phyloP scores from a whole-genome alignment of 2,113 vertebrate species.

The Muscicapa adusta region DNA sequence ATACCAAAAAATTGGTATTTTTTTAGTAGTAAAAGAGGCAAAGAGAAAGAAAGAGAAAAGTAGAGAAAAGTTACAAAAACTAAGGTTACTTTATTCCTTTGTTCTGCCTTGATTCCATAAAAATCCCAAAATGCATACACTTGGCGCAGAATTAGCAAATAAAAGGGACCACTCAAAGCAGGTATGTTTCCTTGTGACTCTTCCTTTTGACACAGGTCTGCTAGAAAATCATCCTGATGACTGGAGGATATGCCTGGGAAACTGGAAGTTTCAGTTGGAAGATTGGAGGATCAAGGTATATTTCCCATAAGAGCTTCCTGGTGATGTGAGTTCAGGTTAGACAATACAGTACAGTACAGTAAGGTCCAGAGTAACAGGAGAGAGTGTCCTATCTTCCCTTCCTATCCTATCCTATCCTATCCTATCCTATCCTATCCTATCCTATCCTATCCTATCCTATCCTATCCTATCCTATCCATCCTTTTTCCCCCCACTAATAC shows the following conservation, averaged over 20 bases:
- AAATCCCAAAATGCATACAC: rapidly evolving
- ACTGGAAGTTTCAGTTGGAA: background rate
- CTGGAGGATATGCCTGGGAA: background rate
- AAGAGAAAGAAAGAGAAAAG: background rate
- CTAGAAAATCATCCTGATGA: background rate
- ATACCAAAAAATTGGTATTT: background rate
- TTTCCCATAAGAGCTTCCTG: background rate
- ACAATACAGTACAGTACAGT: background rate
- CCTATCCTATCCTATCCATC: too few relatives aligned
- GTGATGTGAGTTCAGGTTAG: background rate
- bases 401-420: too few relatives aligned
- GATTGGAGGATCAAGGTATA: background rate
- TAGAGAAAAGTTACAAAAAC: background rate
- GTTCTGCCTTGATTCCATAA: background rate
- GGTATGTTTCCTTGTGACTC: rapidly evolving
- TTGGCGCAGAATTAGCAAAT: background rate
- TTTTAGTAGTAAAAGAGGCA: background rate
- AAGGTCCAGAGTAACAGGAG: background rate
- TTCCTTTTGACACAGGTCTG: background rate
- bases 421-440: too few relatives aligned
- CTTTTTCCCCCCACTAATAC: too few relatives aligned
- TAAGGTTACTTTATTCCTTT: background rate
- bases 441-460: too few relatives aligned
- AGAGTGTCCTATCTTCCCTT: background rate
- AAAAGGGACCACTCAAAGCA: background rate